Percentiles rank a stretch among this genome's conserved stretches.
These are phyloP conservation scores for Spheniscus mendiculus DNA, from an alignment of 2,113 vertebrate species.

Conservation along the genomic window DNA sequence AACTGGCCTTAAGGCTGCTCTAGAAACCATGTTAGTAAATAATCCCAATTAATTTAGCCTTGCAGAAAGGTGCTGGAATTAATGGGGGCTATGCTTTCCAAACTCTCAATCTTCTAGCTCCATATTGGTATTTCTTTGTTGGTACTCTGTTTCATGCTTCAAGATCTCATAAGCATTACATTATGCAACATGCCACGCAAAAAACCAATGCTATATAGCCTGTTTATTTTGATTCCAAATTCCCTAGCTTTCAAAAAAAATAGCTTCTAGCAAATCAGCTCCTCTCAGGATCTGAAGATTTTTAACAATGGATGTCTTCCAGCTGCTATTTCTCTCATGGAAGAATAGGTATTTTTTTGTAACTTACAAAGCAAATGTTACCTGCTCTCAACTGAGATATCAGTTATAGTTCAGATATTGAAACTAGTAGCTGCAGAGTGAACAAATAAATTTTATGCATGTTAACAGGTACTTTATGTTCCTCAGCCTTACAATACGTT, in stretches of 20 bases:
- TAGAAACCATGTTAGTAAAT: neutral
- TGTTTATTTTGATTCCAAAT: slow-evolving; percentile 23
- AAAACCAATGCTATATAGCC: neutral
- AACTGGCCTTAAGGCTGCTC: neutral
- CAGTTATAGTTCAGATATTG: neutral
- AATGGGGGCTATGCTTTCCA: neutral
- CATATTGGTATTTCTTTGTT: neutral
- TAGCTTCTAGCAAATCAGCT: neutral
- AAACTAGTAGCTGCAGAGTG: neutral
- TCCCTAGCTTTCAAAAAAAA: slow-evolving; percentile 11
- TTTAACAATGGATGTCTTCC: neutral
- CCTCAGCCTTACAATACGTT: neutral
- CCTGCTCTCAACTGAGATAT: slow-evolving; percentile 10
- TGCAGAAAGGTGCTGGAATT: neutral
- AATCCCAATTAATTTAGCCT: neutral
- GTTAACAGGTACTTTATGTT: slow-evolving; percentile 12
- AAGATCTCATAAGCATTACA: neutral
- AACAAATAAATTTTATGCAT: slow-evolving; percentile 9
- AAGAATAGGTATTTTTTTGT: neutral
- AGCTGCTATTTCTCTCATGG: neutral
- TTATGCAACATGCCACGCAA: neutral
- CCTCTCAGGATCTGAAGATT: neutral
- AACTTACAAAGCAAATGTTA: neutral
- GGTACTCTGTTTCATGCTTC: neutral
- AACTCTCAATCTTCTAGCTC: neutral